These are phyloP conservation scores for Phenganax stokvisi DNA, from an alignment of 92 coral and sea anemone genomes.

Conservation along the genomic window DNA sequence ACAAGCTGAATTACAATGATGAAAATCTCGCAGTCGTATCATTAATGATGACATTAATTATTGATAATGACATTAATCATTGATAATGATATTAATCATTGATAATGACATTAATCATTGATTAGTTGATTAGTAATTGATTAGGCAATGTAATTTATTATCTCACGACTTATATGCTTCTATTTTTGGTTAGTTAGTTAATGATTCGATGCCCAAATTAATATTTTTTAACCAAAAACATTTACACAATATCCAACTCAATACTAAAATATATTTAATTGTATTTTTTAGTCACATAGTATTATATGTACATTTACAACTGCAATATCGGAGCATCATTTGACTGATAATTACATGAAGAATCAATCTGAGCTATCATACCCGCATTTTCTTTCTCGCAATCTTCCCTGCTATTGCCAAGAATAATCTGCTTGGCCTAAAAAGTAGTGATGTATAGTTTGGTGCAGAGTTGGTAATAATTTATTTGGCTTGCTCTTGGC, in stretches of 20 bases:
- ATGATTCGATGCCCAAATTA: not conserved
- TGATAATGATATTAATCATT: not conserved
- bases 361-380: constrained; percentile 19
- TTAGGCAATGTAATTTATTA: not conserved
- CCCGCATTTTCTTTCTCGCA: constrained; percentile 34
- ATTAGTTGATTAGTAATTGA: not conserved
- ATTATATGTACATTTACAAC: constrained; percentile 9
- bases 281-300: not conserved
- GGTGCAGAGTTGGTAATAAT: too few species aligned
- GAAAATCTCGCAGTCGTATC: too few species aligned
- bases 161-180: not conserved
- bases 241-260: not conserved
- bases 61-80: not conserved
- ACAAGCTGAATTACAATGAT: too few species aligned
- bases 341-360: constrained; percentile 11
- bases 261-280: not conserved
- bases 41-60: not conserved
- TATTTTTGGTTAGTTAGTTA: not conserved
- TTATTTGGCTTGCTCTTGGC: too few species aligned
- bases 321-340: constrained; percentile 7
- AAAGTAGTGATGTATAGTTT: not conserved
- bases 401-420: constrained; percentile 54
- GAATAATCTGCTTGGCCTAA: constrained; percentile 76
- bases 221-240: constrained; percentile 1
- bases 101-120: not conserved